Evolutionary conservation across 2,888 invertebrate species (phyloP), one percentile per base, ranked within the genome.

Genomic region (Synanthedon formicaeformis): DNA sequence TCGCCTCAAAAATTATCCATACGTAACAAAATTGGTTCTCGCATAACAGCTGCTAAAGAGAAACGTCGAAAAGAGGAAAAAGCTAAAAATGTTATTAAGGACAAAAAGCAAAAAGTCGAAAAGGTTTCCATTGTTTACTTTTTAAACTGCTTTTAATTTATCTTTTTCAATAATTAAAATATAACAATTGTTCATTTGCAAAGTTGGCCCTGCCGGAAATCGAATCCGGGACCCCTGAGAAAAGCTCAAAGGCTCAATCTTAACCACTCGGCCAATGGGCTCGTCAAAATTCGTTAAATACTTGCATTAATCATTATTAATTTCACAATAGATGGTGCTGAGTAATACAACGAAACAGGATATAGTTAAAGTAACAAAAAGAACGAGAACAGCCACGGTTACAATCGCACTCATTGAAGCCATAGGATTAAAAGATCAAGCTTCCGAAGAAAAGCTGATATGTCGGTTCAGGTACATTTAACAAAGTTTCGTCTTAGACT

Each of bases 361-460:
- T 14, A 53, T 60, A 13, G 52, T 61, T 3, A 76, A 64, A 62
- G 50, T 56, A 23, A 58, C 60, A 3, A 82, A 78, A 61, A 79
- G 66, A 57, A 66, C 61, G 10, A 84, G 80, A 72, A 54, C 74
- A 45, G 84, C 96, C 13, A 96, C 97, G 34, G 96, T 99, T 12
- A 98, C 96, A 52, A 93, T 99, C 65, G 94, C 97, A 45, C 88
- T 99, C 57, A 95, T 99, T 40, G 97, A 98, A 83, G 97, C 95
- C 41, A 94, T 91, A 79, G 93, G 95, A 72, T 88, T 98, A 55
- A 89, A 93, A 56, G 90, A 92, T 11, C 92, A 94, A 82, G 92
- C 93, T 66, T 91, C 92, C 53, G 96, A 96, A 67, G 91, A 91
- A 49, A 94, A 94, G 60, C 93, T 96, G 51, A 94, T 92, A 73